Percentiles rank a stretch among this genome's conserved stretches.
Evolutionary conservation across 1,140 invertebrate species (phyloP).

Genomic region (Caerostris darwini): DNA sequence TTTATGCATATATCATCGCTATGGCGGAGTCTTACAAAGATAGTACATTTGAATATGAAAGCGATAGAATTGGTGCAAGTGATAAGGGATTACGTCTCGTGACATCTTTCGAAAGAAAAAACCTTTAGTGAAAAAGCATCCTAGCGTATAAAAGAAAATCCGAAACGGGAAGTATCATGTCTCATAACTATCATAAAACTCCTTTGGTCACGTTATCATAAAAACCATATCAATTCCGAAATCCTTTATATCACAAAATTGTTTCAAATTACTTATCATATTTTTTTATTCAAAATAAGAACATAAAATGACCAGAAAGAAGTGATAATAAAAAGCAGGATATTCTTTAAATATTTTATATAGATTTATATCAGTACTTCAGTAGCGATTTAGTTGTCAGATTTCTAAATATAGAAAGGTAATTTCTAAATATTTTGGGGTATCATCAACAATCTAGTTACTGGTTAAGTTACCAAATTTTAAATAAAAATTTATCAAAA

Average conservation of each 20-base stretch:
- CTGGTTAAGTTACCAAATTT: no score
- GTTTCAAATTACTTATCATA: neutral
- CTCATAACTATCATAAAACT: neutral
- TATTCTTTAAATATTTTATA: no score
- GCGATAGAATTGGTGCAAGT: neutral
- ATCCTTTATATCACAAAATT: neutral
- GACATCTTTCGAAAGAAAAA: neutral
- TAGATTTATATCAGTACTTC: no score
- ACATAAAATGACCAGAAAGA: no score
- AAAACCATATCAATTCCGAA: neutral
- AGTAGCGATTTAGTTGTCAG: no score
- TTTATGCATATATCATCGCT: neutral
- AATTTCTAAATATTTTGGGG: no score
- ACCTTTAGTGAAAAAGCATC: neutral
- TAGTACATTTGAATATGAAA: constrained; percentile 12
- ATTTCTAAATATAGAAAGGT: no score
- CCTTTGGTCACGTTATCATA: neutral
- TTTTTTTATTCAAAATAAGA: no score
- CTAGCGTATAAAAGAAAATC: neutral
- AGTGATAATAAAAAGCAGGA: no score
- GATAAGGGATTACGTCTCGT: neutral
- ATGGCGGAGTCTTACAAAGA: neutral
- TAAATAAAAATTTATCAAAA: no score
- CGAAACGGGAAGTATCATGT: neutral
- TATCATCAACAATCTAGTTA: no score